Base-by-base conservation (phyloP, 2,797 vertebrate species). In the Vespertilio murinus region DNA sequence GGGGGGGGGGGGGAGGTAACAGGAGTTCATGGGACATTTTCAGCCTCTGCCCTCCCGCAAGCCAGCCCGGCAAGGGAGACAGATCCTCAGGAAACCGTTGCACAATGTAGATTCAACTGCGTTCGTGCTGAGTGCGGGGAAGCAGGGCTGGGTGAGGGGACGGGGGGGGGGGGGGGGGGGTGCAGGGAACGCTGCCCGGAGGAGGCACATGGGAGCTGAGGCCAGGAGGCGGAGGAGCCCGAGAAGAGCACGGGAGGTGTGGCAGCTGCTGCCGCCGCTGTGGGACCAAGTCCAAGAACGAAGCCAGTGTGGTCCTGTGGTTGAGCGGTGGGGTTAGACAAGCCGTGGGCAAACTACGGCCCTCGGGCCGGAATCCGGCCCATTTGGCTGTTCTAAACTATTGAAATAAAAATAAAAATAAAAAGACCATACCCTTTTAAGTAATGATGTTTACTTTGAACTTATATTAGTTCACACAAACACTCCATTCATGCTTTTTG, bases 181-280 rank as follows among this genome's bases (percentile, higher is more conserved):
- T 4, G 84, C 93, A 78, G 45, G 74, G 69, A 30, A 73, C 92
- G n/a, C 45, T 47, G 85, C 90, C 78, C 89, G 82, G 78, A 56
- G 25, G 88, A 92, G 22, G 69, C 28, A 56, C 33, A 4, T 3
- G 0, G 2, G 17, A 64, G 13, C 40, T 17, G 40, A 87, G 69
- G 23, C 13, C 49, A 30, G 52, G 38, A 70, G 49, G 49, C 35
- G 10, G 52, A 71, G 80, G 42, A 49, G 45, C 47, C 11, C 10
- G 18, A 52, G 35, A 54, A 3, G 16, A 56, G 13, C 1, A 1
- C 67, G 30, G 3, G 28, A 16, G 12, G 30, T 0, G 5, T 52
- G 30, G 70, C 45, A 71, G 54, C 23, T 30, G 56, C 93, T 9
- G 45, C 10, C 12, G 28, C 28, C 25, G 12, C 59, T 30, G 6